phyloP scores from a whole-genome alignment of 2,888 invertebrate species.

The Patella pellucida region DNA sequence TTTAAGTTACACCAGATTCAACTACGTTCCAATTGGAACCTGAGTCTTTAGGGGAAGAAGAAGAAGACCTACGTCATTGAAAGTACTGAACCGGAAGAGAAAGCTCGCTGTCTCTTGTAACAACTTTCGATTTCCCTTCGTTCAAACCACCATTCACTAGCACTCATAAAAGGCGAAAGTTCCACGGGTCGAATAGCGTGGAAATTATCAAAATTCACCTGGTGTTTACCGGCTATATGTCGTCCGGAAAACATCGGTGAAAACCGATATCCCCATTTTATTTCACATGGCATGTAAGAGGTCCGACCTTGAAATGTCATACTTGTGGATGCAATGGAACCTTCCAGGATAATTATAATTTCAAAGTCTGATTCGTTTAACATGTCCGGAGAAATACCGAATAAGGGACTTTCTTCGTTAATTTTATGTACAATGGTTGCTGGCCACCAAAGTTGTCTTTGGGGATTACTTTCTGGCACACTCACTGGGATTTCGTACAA shows the following conservation, averaged over 20 bases:
- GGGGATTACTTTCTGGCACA: conserved; percentile 90
- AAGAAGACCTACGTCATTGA: not conserved
- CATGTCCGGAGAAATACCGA: conserved; percentile 89
- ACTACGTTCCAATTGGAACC: too few relatives aligned
- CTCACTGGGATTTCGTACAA: conserved; percentile 92
- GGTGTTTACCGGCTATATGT: not conserved
- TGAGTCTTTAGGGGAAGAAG: too few relatives aligned
- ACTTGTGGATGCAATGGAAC: conserved; percentile 86
- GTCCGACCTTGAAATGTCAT: conserved; percentile 71
- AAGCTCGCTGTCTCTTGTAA: not conserved
- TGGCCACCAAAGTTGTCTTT: conserved; percentile 97
- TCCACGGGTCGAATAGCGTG: conserved; percentile 23
- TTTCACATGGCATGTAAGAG: conserved; percentile 68
- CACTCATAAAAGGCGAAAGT: conserved; percentile 34
- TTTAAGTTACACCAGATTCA: too few relatives aligned
- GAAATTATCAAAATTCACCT: conserved; percentile 30
- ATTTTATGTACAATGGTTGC: conserved; percentile 95
- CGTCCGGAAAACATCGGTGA: conserved; percentile 40
- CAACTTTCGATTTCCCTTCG: not conserved
- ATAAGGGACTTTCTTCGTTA: conserved; percentile 88
- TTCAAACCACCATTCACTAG: conserved; percentile 12
- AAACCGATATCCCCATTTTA: conserved; percentile 59
- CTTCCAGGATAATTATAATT: conserved; percentile 93
- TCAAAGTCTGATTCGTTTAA: conserved; percentile 91
- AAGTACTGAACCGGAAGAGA: not conserved